phyloP scores from a whole-genome alignment of 2,113 vertebrate genomes.

The Cranoglanis bouderius region DNA sequence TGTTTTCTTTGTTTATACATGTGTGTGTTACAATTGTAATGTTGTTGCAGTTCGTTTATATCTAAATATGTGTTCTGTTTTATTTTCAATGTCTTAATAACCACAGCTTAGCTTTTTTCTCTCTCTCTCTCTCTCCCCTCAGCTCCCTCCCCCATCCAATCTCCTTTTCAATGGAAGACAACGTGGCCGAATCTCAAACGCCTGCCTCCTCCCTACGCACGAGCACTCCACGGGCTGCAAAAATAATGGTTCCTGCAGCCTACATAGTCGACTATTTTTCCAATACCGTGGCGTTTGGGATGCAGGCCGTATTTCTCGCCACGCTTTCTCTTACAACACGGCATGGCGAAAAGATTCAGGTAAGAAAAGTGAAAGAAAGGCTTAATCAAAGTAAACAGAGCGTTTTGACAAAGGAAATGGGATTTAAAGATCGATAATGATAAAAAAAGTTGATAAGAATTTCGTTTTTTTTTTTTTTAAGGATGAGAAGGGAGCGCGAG shows the following conservation, averaged over 20 bases:
- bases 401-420: no score
- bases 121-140: not conserved
- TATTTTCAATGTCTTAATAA: not conserved
- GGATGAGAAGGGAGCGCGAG: not conserved
- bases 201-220: not conserved
- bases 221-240: not conserved
- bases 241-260: not conserved
- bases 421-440: not conserved
- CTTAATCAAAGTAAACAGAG: not conserved
- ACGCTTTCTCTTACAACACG: constrained; percentile 22
- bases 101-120: not conserved
- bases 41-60: not conserved
- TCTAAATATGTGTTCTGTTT: not conserved
- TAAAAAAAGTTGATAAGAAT: not conserved
- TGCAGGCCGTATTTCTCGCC: not conserved
- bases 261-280: not conserved
- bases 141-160: constrained; percentile 21
- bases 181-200: not conserved
- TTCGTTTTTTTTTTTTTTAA: not conserved
- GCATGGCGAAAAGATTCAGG: not conserved
- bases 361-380: not conserved
- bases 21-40: not conserved
- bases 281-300: not conserved
- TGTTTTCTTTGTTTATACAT: not conserved
- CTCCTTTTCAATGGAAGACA: constrained; percentile 16